phyloP scores from a whole-genome alignment of 2,113 vertebrate species.

The Argyrosomus japonicus region DNA sequence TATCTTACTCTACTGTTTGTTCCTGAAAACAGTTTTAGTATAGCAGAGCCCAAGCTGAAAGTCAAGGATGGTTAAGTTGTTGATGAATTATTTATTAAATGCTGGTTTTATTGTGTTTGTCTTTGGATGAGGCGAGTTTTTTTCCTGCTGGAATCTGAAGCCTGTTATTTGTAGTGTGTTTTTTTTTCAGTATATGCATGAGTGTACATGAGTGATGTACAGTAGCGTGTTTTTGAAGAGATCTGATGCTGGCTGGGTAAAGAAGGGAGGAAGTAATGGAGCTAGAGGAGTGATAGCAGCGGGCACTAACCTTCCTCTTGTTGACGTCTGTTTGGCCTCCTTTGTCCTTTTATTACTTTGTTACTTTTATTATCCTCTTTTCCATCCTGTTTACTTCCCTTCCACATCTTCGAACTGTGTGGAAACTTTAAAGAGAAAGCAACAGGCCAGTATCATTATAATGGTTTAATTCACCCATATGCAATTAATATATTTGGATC shows the following conservation, averaged over 20 bases:
- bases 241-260: constrained; percentile 47
- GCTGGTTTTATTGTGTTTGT: constrained; percentile 49
- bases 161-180: constrained; percentile 38
- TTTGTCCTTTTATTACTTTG: constrained; percentile 8
- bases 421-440: constrained; percentile 55
- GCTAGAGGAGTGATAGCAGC: constrained; percentile 26
- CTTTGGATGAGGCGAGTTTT: constrained; percentile 36
- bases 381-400: background rate
- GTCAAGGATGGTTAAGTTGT: constrained; percentile 29
- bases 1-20: constrained; percentile 23
- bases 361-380: background rate
- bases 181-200: constrained; percentile 53
- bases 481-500: background rate
- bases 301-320: constrained; percentile 23
- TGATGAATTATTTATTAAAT: constrained; percentile 39
- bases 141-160: constrained; percentile 43
- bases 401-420: constrained; percentile 27
- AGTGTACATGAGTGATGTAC: constrained; percentile 62
- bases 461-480: background rate
- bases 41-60: constrained; percentile 39
- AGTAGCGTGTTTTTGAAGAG: constrained; percentile 55
- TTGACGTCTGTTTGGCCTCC: constrained; percentile 42
- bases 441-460: constrained; percentile 17
- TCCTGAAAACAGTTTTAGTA: constrained; percentile 36
- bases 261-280: constrained; percentile 25